These are phyloP conservation scores for Spermophilus dauricus DNA, from an alignment of 2,113 vertebrate genomes.

Conservation along the genomic window DNA sequence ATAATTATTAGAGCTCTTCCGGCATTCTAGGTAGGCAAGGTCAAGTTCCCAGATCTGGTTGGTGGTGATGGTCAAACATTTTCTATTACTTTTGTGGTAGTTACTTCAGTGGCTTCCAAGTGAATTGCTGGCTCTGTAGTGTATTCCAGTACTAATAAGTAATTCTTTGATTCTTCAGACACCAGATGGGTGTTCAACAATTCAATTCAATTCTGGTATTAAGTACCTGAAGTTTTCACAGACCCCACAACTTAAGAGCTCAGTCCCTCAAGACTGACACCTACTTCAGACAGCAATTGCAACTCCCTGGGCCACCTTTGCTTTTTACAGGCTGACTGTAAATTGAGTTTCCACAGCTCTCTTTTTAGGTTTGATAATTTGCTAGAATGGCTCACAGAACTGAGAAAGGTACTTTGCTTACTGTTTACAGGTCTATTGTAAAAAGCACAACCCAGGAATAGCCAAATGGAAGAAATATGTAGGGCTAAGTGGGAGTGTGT, in stretches of 20 bases:
- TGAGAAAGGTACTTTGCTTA: neutral
- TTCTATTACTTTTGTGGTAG: neutral
- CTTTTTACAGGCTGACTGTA: neutral
- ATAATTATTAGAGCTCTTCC: slow-evolving; percentile 2
- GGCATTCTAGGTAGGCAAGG: neutral
- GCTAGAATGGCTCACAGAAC: neutral
- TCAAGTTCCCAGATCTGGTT: neutral
- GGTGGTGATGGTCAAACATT: neutral
- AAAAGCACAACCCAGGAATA: neutral
- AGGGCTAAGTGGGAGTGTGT: neutral
- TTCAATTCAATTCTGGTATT: neutral
- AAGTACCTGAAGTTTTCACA: neutral
- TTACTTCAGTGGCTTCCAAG: neutral
- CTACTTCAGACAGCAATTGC: neutral
- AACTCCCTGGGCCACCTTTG: neutral
- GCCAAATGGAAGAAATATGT: neutral
- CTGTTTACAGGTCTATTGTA: neutral
- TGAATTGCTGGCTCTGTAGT: neutral
- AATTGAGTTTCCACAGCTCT: neutral
- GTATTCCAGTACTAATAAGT: neutral
- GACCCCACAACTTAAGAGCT: neutral
- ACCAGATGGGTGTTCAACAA: neutral
- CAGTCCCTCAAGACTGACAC: neutral
- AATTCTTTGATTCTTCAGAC: neutral
- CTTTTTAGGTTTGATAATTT: neutral